A percentile compares a stretch with the other conserved stretches of the same genome.
Conservation (phyloP, 1,140 invertebrate species). For the Cataglyphis hispanica region DNA sequence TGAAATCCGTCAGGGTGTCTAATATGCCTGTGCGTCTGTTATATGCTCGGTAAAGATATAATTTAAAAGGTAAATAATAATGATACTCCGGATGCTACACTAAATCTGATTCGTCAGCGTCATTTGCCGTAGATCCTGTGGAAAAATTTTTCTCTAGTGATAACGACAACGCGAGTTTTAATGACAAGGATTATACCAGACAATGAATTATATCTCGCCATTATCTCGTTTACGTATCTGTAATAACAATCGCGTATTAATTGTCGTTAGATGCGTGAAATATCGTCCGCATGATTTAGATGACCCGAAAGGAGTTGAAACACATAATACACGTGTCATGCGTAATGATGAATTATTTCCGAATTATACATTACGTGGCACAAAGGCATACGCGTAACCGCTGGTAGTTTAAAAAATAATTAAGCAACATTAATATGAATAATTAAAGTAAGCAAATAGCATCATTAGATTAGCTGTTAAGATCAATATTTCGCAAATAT, state of each 20-base stretch:
- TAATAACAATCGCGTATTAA: conserved; percentile 53
- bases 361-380: neutral
- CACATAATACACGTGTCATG: neutral
- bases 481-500: neutral
- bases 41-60: conserved; percentile 20
- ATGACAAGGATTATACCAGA: neutral
- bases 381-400: conserved; percentile 17
- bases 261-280: conserved; percentile 49
- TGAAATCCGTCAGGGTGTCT: conserved; percentile 30
- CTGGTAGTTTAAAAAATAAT: neutral
- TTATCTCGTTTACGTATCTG: conserved; percentile 56
- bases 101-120: conserved; percentile 3
- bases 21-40: conserved; percentile 1
- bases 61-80: conserved; percentile 43
- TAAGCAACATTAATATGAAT: conserved; percentile 6
- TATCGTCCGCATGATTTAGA: conserved; percentile 37
- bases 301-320: conserved; percentile 10
- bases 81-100: neutral
- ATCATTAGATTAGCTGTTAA: neutral
- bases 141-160: neutral
- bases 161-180: conserved; percentile 18
- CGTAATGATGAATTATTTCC: conserved; percentile 30
- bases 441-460: neutral
- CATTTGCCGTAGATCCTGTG: neutral
- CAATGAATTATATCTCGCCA: conserved; percentile 41